These are phyloP conservation scores for Chironex yamaguchii DNA, from an alignment of 30 jellyfish, hydroid and myxozoan species.

Conservation along the genomic window DNA sequence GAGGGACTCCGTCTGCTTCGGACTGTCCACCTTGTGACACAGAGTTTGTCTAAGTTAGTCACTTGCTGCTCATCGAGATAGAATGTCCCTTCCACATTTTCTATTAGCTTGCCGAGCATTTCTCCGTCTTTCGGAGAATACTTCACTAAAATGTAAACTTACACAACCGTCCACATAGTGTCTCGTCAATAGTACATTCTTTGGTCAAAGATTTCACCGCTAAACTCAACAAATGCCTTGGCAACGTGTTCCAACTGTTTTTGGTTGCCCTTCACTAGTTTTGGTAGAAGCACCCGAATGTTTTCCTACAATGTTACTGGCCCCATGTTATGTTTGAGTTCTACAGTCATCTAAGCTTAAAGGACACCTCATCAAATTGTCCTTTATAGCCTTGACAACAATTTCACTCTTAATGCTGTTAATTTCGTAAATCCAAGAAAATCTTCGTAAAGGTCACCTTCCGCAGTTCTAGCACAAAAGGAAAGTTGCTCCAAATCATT, in stretches of 20 bases:
- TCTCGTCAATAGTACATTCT: background rate
- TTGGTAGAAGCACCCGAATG: background rate
- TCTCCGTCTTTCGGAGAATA: background rate
- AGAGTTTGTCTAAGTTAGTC: background rate
- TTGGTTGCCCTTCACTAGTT: background rate
- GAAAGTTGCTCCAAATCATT: constrained; percentile 8
- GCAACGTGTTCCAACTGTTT: background rate
- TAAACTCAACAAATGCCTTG: background rate
- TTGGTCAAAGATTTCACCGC: background rate
- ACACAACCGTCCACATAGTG: background rate
- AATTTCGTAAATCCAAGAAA: background rate
- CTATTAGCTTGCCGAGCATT: background rate
- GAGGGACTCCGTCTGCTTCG: too few relatives aligned
- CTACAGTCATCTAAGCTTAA: background rate
- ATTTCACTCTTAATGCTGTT: background rate
- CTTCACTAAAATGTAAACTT: background rate
- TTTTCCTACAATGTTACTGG: background rate
- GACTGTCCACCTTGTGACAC: background rate
- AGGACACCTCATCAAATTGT: background rate
- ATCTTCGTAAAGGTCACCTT: background rate
- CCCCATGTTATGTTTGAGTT: background rate
- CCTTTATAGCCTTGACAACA: background rate
- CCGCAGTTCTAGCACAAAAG: background rate
- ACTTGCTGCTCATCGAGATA: background rate
- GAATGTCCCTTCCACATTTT: background rate